phyloP scores from a whole-genome alignment of 2,797 vertebrate genomes.

The Fistularia commersonii region DNA sequence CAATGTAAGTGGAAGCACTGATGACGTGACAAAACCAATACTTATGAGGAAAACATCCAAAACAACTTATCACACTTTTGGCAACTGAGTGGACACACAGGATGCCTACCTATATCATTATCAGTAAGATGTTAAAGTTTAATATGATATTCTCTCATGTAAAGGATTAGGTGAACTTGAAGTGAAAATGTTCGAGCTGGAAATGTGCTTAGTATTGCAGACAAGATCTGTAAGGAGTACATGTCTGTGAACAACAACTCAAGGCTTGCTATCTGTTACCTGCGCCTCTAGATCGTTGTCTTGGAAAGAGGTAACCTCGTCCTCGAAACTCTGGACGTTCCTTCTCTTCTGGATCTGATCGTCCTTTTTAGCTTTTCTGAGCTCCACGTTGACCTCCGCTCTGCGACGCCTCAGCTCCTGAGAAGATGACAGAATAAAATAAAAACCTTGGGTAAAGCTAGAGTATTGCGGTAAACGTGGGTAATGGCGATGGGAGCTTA shows the following conservation, averaged over 20 bases:
- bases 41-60: no score
- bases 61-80: background rate
- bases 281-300: constrained; percentile 77
- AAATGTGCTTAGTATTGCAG: no score
- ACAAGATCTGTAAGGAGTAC: no score
- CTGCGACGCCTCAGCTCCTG: constrained; percentile 86
- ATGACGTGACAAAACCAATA: no score
- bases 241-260: background rate
- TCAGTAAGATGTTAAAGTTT: no score
- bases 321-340: constrained; percentile 79
- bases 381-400: constrained; percentile 87
- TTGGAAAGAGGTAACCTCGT: constrained; percentile 78
- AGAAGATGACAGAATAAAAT: background rate
- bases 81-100: background rate
- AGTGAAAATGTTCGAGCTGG: no score
- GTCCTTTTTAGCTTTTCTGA: constrained; percentile 92
- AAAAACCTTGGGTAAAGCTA: background rate
- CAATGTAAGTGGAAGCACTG: no score
- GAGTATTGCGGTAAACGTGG: background rate
- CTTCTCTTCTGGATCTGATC: constrained; percentile 91
- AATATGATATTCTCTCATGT: no score
- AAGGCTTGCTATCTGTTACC: constrained; percentile 50
- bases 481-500: constrained; percentile 56
- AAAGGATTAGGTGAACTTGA: no score
- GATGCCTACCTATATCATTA: no score